Conservation (phyloP, 1,140 invertebrate species). For the Orius insidiosus region DNA sequence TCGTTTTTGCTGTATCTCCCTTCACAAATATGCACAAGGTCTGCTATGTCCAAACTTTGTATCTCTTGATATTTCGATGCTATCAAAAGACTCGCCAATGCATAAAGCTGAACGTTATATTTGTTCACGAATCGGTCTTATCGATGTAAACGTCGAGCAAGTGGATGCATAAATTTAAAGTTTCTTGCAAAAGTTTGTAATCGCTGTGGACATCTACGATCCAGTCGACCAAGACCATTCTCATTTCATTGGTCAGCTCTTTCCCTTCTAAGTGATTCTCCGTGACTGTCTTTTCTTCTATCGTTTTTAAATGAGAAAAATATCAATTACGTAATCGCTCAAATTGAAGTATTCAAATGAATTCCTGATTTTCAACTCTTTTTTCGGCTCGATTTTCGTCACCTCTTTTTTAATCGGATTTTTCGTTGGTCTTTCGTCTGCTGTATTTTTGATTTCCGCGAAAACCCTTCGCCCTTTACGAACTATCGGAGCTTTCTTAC, state of each 20-base stretch:
- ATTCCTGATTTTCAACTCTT: too few species aligned
- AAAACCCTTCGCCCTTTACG: too few species aligned
- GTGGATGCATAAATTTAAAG: slow-evolving; percentile 70
- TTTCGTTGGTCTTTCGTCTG: too few species aligned
- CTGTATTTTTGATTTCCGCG: too few species aligned
- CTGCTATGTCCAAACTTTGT: slow-evolving; percentile 58
- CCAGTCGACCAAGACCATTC: slow-evolving; percentile 74
- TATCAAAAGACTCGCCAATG: slow-evolving; percentile 75
- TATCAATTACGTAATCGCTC: too few species aligned
- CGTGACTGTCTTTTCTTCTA: not conserved
- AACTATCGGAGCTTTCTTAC: too few species aligned
- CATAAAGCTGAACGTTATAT: slow-evolving; percentile 58
- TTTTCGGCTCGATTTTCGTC: too few species aligned
- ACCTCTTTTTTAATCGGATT: too few species aligned
- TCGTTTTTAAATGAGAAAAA: too few species aligned
- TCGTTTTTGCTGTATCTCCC: slow-evolving; percentile 63
- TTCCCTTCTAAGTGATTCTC: not conserved
- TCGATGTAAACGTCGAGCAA: slow-evolving; percentile 82
- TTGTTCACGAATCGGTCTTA: slow-evolving; percentile 37
- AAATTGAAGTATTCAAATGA: too few species aligned
- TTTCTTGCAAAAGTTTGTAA: slow-evolving; percentile 73
- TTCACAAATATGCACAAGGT: slow-evolving; percentile 85
- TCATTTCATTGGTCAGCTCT: slow-evolving; percentile 3
- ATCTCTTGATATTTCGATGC: slow-evolving; percentile 93
- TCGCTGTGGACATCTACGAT: slow-evolving; percentile 75